Base-by-base conservation (phyloP, 2,113 vertebrate genomes). In the Smithornis capensis region DNA sequence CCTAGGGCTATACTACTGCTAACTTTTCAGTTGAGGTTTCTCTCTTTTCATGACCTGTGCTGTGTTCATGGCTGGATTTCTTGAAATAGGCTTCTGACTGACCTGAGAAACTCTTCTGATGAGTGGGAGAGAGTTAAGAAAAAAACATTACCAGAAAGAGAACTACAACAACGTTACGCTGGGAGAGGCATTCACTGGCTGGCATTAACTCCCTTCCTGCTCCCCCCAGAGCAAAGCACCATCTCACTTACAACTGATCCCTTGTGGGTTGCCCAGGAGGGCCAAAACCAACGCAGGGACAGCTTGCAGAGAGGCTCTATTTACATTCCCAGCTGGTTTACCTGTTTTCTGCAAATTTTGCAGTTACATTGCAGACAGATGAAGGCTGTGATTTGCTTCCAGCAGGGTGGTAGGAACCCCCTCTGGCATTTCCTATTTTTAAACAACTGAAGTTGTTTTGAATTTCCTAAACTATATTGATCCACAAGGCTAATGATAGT, bases 341-440 rank as follows among this genome's bases (percentile, higher is more conserved):
- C 83, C 83, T 89, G 83, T 80, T 89, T 91, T 69, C 94, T 85
- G 87, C 80, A 95, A 87, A 88, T 88, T 95, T 91, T 97, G 96
- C 83, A 90, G 92, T 96, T 97, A 85, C 25, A 27, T 69, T 29
- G 89, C 90, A 93, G 95, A 94, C 74, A 45, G 40, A 97, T 98
- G 97, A 95, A 97, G 98, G 93, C 64, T 64, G 56, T 94, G 95
- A 96, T 97, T 94, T 97, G 94, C 91, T 94, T 94, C 94, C 96
- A 92, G 90, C 83, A 11, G 95, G 95, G 85, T 85, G 45, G 81
- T 92, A 62, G 94, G 93, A 83, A 95, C 95, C 92, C 97, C 97
- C 94, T 97, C 96, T 96, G 96, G 95, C 95, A 94, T 50, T 95
- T 97, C 90, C 94, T 96, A 96, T 97, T 98, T 97, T 98, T 98